phyloP scores from a whole-genome alignment of 2,113 vertebrate species.

The Vidua macroura region DNA sequence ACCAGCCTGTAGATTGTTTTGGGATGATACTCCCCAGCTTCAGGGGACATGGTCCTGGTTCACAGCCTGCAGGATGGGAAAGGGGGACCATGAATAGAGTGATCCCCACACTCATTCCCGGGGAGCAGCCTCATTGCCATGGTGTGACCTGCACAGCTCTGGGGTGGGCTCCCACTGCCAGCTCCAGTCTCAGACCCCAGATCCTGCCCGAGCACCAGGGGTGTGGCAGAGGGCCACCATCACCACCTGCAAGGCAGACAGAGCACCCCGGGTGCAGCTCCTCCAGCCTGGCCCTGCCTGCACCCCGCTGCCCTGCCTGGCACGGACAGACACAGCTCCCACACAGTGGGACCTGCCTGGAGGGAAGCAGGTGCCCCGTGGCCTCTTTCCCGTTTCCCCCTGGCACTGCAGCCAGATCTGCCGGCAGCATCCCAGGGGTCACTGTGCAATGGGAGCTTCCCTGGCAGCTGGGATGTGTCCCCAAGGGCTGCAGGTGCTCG shows the following conservation, averaged over 20 bases:
- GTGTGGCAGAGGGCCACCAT: accelerated
- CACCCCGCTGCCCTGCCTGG: accelerated
- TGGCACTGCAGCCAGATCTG: accelerated
- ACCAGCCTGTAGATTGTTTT: accelerated
- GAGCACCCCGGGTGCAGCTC: not conserved
- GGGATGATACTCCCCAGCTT: not conserved
- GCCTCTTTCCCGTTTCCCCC: constrained; percentile 4
- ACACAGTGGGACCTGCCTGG: not conserved
- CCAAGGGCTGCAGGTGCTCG: not conserved
- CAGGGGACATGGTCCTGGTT: not conserved
- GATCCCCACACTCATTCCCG: not conserved
- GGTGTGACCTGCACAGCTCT: accelerated
- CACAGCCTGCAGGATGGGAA: not conserved
- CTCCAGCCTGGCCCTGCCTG: not conserved
- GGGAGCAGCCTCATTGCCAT: accelerated
- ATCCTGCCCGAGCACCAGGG: accelerated
- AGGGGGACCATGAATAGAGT: accelerated
- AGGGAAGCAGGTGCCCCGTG: not conserved
- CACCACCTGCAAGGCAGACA: not conserved
- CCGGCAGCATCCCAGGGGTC: not conserved
- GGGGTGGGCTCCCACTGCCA: accelerated
- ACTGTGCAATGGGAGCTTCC: not conserved
- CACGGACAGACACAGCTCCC: accelerated
- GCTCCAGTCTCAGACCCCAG: not conserved
- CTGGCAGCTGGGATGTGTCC: not conserved